Evolutionary conservation across 2,113 vertebrate genomes (phyloP).

Genomic region (Xenopus borealis): DNA sequence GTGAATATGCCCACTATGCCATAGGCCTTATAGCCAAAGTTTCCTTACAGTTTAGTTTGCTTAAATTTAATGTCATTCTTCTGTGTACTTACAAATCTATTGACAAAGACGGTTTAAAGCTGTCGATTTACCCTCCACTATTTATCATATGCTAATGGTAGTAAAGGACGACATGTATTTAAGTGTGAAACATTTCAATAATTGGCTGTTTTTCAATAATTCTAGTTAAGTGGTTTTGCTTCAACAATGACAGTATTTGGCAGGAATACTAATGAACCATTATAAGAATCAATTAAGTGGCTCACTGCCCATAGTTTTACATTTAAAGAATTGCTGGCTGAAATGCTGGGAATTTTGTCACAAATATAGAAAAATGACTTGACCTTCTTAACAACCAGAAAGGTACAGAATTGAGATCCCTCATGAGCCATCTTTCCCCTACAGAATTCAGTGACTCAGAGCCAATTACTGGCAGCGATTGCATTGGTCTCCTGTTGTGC

Average conservation of each 20-base stretch:
- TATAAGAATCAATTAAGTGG: not conserved
- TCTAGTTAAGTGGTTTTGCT: not conserved
- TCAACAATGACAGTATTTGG: not conserved
- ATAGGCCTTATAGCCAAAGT: too few species aligned
- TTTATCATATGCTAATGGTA: too few species aligned
- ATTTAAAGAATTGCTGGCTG: not conserved
- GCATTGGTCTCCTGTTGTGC: conserved; percentile 7
- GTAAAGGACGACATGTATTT: too few species aligned
- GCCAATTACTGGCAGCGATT: conserved; percentile 21
- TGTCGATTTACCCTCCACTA: too few species aligned
- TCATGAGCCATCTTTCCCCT: not conserved
- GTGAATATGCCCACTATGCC: too few species aligned
- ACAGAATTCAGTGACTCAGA: conserved; percentile 5
- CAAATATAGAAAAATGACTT: conserved; percentile 3
- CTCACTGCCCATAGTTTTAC: not conserved
- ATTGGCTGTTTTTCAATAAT: not conserved
- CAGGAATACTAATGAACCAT: not conserved
- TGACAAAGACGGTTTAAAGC: too few species aligned
- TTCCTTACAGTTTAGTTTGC: too few species aligned
- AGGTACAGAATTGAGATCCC: too few species aligned
- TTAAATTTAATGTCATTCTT: too few species aligned
- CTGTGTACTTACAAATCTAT: too few species aligned
- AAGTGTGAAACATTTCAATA: too few species aligned
- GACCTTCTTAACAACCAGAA: not conserved
- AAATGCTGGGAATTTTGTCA: not conserved